phyloP scores from a whole-genome alignment of 1,140 invertebrate species.

The Druon quercuslanigerum region DNA sequence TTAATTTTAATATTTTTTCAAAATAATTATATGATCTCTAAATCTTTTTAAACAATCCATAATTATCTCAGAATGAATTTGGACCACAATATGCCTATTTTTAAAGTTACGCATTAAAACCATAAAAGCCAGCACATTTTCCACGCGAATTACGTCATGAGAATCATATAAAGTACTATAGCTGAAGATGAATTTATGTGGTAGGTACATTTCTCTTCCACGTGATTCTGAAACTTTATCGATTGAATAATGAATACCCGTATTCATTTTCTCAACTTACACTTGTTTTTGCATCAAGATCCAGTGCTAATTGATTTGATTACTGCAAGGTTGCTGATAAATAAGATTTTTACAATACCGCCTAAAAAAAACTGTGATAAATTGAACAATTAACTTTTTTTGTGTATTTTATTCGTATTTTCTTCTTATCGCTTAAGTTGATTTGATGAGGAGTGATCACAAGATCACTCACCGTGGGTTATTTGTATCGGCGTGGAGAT shows the following conservation, averaged over 20 bases:
- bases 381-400: not conserved
- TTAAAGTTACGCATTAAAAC: not conserved
- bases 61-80: not conserved
- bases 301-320: constrained; percentile 8
- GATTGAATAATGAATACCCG: constrained; percentile 11
- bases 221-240: constrained; percentile 18
- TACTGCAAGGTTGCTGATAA: not conserved
- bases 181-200: not conserved
- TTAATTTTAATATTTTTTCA: too few species aligned
- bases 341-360: not conserved
- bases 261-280: constrained; percentile 1
- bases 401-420: not conserved
- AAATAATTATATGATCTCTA: too few species aligned
- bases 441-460: not conserved
- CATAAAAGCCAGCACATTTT: not conserved
- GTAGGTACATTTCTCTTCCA: constrained; percentile 16
- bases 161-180: not conserved
- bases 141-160: constrained; percentile 13
- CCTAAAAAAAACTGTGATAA: too few species aligned
- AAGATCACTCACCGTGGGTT: constrained; percentile 14
- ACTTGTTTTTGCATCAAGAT: constrained; percentile 17
- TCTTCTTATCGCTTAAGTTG: not conserved
- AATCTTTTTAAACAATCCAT: too few species aligned
- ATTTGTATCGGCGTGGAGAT: constrained; percentile 31
- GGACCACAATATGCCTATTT: not conserved